phyloP scores from a whole-genome alignment of 2,888 invertebrate species.

The Lapara coniferarum region DNA sequence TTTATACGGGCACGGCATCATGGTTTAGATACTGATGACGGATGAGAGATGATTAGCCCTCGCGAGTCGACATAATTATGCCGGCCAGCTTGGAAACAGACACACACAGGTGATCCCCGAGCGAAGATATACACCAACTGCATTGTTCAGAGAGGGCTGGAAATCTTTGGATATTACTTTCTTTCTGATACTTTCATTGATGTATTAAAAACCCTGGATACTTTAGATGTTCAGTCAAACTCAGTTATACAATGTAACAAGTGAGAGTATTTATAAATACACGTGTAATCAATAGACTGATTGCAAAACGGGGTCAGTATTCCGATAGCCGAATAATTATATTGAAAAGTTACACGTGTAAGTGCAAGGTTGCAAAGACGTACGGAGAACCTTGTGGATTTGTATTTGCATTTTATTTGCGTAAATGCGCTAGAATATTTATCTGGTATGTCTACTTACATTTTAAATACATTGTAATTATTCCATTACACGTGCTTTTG shows the following conservation, averaged over 20 bases:
- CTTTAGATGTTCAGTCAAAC: no score
- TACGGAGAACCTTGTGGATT: not conserved
- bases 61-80: no score
- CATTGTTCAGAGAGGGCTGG: no score
- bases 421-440: not conserved
- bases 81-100: no score
- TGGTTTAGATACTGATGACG: no score
- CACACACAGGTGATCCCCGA: no score
- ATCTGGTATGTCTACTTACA: not conserved
- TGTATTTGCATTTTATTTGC: constrained; percentile 12
- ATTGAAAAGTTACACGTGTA: constrained; percentile 12
- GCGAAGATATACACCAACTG: no score
- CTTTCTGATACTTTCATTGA: no score
- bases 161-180: no score
- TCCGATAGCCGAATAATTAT: not conserved
- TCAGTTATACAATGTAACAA: not conserved
- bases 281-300: not conserved
- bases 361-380: constrained; percentile 1
- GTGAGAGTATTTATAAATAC: not conserved
- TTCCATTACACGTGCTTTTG: not conserved
- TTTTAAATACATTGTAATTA: not conserved
- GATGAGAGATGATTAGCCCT: no score
- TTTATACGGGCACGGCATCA: no score
- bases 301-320: constrained; percentile 1
- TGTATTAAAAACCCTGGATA: no score